phyloP scores from a whole-genome alignment of 2,888 invertebrate genomes.

The Ennomos quercinarius region DNA sequence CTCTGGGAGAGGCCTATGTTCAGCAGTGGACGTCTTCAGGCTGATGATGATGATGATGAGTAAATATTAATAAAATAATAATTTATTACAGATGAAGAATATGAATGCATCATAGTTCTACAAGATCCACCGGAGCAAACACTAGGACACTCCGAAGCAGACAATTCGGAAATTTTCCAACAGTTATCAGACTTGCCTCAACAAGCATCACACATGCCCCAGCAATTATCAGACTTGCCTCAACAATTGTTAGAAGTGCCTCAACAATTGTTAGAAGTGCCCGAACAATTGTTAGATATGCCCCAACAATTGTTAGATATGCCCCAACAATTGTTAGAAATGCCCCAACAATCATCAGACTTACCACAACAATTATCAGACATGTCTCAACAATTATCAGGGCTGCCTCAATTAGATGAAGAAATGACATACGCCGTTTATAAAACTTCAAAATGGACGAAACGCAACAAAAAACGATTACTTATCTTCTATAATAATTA shows the following conservation, averaged over 20 bases:
- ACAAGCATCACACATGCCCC: no score
- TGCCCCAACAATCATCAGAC: conserved; percentile 12
- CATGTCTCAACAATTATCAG: background rate
- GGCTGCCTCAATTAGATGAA: conserved; percentile 24
- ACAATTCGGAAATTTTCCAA: conserved; percentile 49
- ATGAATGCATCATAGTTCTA: conserved; percentile 75
- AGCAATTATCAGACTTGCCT: no score
- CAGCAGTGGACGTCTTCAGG: no score
- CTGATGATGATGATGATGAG: no score
- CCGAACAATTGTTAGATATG: background rate
- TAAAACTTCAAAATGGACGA: conserved; percentile 62
- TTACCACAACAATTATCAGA: background rate
- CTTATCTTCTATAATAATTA: conserved; percentile 68
- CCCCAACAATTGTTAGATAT: conserved; percentile 5
- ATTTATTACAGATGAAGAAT: conserved; percentile 71
- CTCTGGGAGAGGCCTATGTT: no score
- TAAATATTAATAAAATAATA: conserved; percentile 1
- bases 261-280: no score
- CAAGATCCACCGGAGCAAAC: conserved; percentile 73
- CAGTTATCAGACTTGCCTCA: conserved; percentile 44
- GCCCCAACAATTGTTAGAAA: conserved; percentile 18
- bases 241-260: no score
- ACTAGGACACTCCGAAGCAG: conserved; percentile 23
- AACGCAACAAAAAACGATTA: conserved; percentile 61
- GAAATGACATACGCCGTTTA: conserved; percentile 7